A percentile compares a stretch with the other conserved stretches of the same genome.
These are phyloP conservation scores for Akabosia matsudoensis DNA, from an alignment of 1,140 invertebrate genomes.

Conservation along the genomic window DNA sequence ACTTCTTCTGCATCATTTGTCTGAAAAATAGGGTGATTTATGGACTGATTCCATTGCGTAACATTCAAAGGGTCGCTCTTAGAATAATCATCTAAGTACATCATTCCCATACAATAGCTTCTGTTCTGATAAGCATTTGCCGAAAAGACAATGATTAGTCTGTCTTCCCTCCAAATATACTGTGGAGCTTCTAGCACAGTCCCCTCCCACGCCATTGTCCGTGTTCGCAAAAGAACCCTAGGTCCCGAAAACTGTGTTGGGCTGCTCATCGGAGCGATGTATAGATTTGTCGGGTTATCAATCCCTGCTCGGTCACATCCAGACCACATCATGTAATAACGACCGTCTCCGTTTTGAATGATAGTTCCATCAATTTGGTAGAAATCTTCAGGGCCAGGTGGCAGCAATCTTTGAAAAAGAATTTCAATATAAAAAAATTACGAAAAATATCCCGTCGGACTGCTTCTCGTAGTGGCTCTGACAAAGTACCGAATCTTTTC, in stretches of 20 bases:
- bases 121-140: constrained; percentile 40
- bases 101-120: constrained; percentile 41
- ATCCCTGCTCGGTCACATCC: constrained; percentile 35
- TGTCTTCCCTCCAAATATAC: constrained; percentile 26
- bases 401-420: not conserved
- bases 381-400: constrained; percentile 19
- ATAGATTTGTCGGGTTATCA: constrained; percentile 42
- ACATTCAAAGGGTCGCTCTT: constrained; percentile 36
- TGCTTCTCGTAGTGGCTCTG: not conserved
- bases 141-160: constrained; percentile 39
- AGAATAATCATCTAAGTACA: constrained; percentile 37
- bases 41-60: constrained; percentile 35
- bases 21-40: constrained; percentile 37
- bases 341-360: constrained; percentile 34
- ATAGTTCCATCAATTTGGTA: constrained; percentile 43
- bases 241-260: constrained; percentile 36
- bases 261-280: constrained; percentile 41
- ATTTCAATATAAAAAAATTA: not conserved
- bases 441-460: not conserved
- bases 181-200: constrained; percentile 38
- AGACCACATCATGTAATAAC: constrained; percentile 42
- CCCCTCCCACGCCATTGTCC: constrained; percentile 29
- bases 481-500: not conserved
- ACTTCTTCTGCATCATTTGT: constrained; percentile 39
- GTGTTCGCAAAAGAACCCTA: constrained; percentile 26